Conservation (phyloP, 2,113 vertebrate genomes). For the Castor canadensis region DNA sequence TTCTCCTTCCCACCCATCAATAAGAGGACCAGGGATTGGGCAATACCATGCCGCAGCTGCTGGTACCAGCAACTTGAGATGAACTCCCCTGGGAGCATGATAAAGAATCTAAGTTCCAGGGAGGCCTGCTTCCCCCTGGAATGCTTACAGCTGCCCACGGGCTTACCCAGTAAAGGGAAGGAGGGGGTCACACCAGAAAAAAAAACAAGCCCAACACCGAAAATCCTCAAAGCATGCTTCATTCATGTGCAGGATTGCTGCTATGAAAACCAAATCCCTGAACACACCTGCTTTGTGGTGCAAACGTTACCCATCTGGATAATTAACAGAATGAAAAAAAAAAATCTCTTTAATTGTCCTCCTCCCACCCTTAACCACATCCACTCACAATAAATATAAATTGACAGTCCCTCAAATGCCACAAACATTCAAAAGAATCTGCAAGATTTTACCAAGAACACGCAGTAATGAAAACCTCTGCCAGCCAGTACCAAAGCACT, state of each 20-base stretch:
- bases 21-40: conserved; percentile 56
- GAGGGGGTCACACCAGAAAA: neutral
- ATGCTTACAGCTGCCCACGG: conserved; percentile 19
- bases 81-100: conserved; percentile 60
- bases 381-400: neutral
- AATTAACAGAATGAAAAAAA: neutral
- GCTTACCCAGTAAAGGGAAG: neutral
- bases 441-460: conserved; percentile 28
- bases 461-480: conserved; percentile 28
- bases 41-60: conserved; percentile 47
- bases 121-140: conserved; percentile 66
- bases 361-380: neutral
- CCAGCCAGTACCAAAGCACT: neutral
- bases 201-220: neutral
- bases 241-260: neutral
- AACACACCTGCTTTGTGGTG: neutral
- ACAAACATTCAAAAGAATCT: conserved; percentile 39
- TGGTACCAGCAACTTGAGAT: conserved; percentile 63
- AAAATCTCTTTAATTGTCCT: neutral
- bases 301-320: neutral
- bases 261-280: neutral
- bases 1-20: conserved; percentile 53
- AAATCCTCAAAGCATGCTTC: conserved; percentile 26
- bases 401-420: neutral
- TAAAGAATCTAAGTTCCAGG: conserved; percentile 71